These are phyloP conservation scores for Ambastaia sidthimunki DNA, from an alignment of 2,797 vertebrate genomes.

Conservation along the genomic window DNA sequence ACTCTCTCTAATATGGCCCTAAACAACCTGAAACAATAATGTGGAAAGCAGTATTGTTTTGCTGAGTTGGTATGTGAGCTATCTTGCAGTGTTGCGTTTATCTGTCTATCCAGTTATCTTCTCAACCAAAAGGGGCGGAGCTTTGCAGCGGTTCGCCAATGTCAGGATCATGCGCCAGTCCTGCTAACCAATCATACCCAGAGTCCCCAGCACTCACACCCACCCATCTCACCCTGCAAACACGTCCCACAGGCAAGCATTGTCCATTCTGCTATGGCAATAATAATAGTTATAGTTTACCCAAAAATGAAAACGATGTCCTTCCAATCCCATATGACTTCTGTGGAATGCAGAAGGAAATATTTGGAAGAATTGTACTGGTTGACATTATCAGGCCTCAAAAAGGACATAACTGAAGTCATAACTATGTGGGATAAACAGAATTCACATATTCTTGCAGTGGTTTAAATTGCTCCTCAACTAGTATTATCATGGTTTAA, in stretches of 20 bases:
- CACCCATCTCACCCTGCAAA: slow-evolving; percentile 35
- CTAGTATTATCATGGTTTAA: neutral
- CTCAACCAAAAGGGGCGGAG: slow-evolving; percentile 13
- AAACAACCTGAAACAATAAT: slow-evolving; percentile 32
- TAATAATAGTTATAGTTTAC: neutral
- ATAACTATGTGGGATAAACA: neutral
- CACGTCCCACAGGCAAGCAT: slow-evolving; percentile 40
- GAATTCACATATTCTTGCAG: too few species aligned
- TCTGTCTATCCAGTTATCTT: slow-evolving; percentile 17
- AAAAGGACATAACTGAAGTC: too few species aligned
- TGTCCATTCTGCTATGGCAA: neutral
- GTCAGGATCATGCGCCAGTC: slow-evolving; percentile 26
- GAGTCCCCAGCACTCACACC: slow-evolving; percentile 24
- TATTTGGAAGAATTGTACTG: too few species aligned
- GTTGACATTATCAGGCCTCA: too few species aligned
- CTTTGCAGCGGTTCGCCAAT: slow-evolving; percentile 15
- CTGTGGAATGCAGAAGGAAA: too few species aligned
- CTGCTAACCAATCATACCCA: slow-evolving; percentile 11
- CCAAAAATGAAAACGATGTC: neutral
- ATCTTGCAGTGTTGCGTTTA: slow-evolving; percentile 11
- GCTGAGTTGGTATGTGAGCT: neutral
- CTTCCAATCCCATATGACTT: too few species aligned
- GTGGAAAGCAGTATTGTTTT: slow-evolving; percentile 3
- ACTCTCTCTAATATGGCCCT: neutral
- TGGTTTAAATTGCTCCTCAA: neutral